A percentile compares a stretch with the other conserved stretches of the same genome.
Evolutionary conservation across 2,113 vertebrate genomes (phyloP).

Genomic region (Siniperca chuatsi): DNA sequence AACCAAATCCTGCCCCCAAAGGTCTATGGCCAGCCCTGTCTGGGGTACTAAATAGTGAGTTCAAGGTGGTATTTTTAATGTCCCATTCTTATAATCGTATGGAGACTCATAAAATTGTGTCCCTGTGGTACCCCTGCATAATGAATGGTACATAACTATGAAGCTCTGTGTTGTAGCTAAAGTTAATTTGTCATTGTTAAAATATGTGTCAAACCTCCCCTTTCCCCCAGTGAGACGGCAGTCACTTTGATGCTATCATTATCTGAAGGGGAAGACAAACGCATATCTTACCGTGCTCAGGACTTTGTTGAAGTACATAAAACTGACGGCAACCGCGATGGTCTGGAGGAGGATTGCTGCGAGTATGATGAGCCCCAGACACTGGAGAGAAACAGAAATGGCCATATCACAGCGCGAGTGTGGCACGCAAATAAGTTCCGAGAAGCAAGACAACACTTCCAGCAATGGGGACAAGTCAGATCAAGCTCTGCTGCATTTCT

Average conservation of each 20-base stretch:
- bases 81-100: background rate
- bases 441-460: constrained; percentile 13
- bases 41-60: background rate
- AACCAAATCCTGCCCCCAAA: no score
- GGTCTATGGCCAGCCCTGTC: no score
- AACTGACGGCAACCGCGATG: constrained; percentile 87
- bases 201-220: background rate
- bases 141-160: no score
- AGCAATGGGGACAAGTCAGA: constrained; percentile 59
- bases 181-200: background rate
- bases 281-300: constrained; percentile 86
- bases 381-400: constrained; percentile 72
- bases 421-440: background rate
- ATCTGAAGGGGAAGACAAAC: background rate
- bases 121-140: background rate
- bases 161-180: background rate
- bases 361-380: constrained; percentile 80
- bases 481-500: constrained; percentile 64
- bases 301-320: constrained; percentile 89
- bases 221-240: background rate
- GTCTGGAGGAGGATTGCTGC: constrained; percentile 86
- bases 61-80: background rate
- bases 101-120: background rate
- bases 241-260: background rate
- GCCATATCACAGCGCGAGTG: constrained; percentile 46